These are phyloP conservation scores for Plectus sambesii DNA, from an alignment of 1,140 invertebrate genomes.

Conservation along the genomic window DNA sequence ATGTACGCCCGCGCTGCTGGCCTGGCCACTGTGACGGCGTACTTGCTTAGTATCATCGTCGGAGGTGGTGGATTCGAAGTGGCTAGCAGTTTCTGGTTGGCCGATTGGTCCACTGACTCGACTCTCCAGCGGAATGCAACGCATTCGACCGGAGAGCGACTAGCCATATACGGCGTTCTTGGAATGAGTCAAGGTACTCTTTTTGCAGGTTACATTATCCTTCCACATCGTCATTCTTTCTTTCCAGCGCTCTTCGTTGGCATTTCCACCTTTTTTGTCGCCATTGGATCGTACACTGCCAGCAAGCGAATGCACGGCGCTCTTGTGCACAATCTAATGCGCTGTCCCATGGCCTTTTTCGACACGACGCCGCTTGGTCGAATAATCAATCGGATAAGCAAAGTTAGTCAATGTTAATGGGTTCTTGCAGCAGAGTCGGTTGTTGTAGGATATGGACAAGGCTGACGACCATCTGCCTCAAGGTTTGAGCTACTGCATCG, in stretches of 20 bases:
- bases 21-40: slow-evolving; percentile 11
- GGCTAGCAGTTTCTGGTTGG: slow-evolving; percentile 46
- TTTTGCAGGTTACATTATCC: too few species aligned
- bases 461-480: too few species aligned
- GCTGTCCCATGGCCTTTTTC: slow-evolving; percentile 58
- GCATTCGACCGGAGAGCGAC: slow-evolving; percentile 16
- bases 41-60: too few species aligned
- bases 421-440: too few species aligned
- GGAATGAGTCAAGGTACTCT: slow-evolving; percentile 36
- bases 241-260: slow-evolving; percentile 31
- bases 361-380: slow-evolving; percentile 57
- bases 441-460: too few species aligned
- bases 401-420: slow-evolving; percentile 53
- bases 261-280: slow-evolving; percentile 39
- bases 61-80: slow-evolving; percentile 39
- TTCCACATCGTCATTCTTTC: background rate
- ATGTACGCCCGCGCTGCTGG: slow-evolving; percentile 46
- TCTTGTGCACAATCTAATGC: slow-evolving; percentile 64
- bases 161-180: slow-evolving; percentile 36
- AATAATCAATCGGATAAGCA: slow-evolving; percentile 68
- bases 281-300: slow-evolving; percentile 53
- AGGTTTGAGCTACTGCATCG: too few species aligned
- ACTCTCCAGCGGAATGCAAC: slow-evolving; percentile 10
- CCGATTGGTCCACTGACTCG: slow-evolving; percentile 46
- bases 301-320: slow-evolving; percentile 61